These are phyloP conservation scores for Periphyllus acericola DNA, from an alignment of 2,888 invertebrate species.

Conservation along the genomic window DNA sequence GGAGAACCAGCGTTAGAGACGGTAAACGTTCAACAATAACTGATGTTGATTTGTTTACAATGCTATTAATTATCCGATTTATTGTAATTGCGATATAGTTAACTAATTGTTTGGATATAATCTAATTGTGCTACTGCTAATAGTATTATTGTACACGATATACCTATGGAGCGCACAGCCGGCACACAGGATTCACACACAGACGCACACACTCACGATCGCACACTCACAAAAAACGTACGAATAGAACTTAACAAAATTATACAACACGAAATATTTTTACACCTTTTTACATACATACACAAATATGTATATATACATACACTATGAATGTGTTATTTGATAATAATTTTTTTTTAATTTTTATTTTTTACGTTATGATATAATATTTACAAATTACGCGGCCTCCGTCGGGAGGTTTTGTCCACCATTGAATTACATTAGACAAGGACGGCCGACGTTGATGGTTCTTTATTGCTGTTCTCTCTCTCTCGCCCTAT, in stretches of 20 bases:
- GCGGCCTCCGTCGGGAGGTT: constrained; percentile 61
- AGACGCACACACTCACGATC: neutral
- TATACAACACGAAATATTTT: constrained; percentile 49
- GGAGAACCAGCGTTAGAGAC: constrained; percentile 25
- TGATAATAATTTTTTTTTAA: constrained; percentile 21
- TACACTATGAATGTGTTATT: neutral
- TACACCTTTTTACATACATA: constrained; percentile 28
- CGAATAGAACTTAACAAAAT: constrained; percentile 46
- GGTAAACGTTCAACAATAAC: neutral
- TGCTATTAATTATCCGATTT: neutral
- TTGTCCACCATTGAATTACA: constrained; percentile 61
- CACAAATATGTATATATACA: constrained; percentile 24
- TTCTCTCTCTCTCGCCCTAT: neutral
- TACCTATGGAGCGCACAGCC: constrained; percentile 40
- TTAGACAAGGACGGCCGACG: constrained; percentile 53
- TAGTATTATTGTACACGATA: neutral
- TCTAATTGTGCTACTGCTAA: neutral
- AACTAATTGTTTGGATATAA: neutral
- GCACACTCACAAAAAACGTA: constrained; percentile 23
- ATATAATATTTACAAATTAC: constrained; percentile 59
- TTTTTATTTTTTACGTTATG: constrained; percentile 31
- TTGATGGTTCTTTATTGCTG: constrained; percentile 20
- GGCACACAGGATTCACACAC: constrained; percentile 35
- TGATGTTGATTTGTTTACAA: neutral
- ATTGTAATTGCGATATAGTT: neutral